Evolutionary conservation across 2,113 vertebrate species (phyloP).

Genomic region (Catharus fuscescens): DNA sequence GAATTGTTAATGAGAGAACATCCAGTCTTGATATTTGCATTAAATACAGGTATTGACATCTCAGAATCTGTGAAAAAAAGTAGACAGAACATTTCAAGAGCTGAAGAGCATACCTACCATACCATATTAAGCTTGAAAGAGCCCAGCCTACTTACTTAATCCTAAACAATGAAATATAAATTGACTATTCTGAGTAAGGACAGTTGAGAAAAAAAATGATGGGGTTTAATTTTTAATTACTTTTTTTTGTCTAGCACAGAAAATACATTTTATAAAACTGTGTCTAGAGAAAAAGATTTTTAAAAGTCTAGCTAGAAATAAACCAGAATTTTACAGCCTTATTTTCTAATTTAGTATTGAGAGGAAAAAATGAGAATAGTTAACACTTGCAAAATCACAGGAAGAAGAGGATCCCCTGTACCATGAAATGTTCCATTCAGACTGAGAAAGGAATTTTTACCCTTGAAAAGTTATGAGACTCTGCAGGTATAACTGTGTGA

Average conservation of each 20-base stretch:
- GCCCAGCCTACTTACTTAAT: not conserved
- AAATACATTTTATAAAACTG: not conserved
- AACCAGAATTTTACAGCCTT: not conserved
- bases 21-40: not conserved
- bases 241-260: not conserved
- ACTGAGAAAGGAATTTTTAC: not conserved
- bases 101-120: not conserved
- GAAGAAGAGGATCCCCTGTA: not conserved
- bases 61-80: not conserved
- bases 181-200: not conserved
- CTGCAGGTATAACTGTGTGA: not conserved
- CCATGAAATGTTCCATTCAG: fast-evolving
- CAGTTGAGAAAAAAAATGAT: not conserved
- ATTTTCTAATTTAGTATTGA: not conserved
- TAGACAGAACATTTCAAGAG: not conserved
- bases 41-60: not conserved
- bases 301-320: not conserved
- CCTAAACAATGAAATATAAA: not conserved
- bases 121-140: not conserved
- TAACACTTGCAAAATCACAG: not conserved
- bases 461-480: not conserved
- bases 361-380: not conserved
- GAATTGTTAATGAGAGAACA: not conserved
- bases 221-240: not conserved
- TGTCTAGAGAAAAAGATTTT: not conserved